Percentiles rank a stretch among this genome's conserved stretches.
Evolutionary conservation across 2,113 vertebrate genomes (phyloP).

Genomic region (Nothobranchius furzeri): DNA sequence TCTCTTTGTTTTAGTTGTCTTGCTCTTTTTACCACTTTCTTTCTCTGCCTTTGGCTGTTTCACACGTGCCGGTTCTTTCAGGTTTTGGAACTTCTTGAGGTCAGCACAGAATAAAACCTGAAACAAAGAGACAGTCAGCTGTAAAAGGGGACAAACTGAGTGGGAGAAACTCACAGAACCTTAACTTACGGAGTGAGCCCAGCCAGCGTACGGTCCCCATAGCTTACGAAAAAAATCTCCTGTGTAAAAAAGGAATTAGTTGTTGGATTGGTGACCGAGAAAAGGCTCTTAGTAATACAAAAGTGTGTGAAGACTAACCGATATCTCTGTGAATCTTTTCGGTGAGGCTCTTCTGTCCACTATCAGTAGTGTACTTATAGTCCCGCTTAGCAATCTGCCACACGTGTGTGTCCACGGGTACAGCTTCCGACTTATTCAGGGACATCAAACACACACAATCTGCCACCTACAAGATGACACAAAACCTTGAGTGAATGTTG

Average conservation of each 20-base stretch:
- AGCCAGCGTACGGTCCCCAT: conserved; percentile 92
- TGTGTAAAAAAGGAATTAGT: conserved; percentile 55
- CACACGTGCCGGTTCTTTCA: conserved; percentile 48
- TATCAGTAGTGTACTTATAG: conserved; percentile 75
- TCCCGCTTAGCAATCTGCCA: conserved; percentile 91
- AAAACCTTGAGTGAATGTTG: neutral
- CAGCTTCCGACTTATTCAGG: conserved; percentile 89
- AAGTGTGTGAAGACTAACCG: conserved; percentile 74
- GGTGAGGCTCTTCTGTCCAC: conserved; percentile 79
- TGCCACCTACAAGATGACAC: conserved; percentile 83
- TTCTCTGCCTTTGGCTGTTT: conserved; percentile 50
- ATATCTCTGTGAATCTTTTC: conserved; percentile 85
- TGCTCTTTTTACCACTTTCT: conserved; percentile 31
- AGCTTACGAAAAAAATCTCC: conserved; percentile 89
- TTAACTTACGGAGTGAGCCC: conserved; percentile 91
- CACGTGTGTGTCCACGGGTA: conserved; percentile 92
- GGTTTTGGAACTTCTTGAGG: conserved; percentile 81
- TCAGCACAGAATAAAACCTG: conserved; percentile 93
- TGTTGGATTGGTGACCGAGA: neutral
- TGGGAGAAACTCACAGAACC: neutral
- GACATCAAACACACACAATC: conserved; percentile 95
- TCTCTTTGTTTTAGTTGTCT: conserved; percentile 32
- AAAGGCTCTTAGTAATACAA: neutral
- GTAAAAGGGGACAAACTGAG: neutral
- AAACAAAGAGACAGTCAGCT: conserved; percentile 7